Conservation (phyloP, 2,888 invertebrate genomes). For the Amphipyra berbera region DNA sequence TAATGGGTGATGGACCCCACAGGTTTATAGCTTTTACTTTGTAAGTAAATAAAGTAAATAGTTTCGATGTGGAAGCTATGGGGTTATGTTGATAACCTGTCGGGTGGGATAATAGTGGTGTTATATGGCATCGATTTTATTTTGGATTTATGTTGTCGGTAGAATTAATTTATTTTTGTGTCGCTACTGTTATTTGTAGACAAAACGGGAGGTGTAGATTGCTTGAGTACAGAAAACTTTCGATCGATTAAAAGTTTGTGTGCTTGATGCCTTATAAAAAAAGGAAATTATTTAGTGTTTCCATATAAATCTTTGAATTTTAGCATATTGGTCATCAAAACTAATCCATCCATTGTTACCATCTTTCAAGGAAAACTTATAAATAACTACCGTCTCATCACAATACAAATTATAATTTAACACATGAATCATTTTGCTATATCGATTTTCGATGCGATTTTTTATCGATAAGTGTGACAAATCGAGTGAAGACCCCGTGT, state of each 20-base stretch:
- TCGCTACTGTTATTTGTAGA: too few species aligned
- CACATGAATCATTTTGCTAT: constrained; percentile 64
- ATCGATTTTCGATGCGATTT: constrained; percentile 67
- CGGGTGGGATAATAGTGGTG: neutral
- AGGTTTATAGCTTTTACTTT: constrained; percentile 59
- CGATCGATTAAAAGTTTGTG: neutral
- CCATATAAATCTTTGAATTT: constrained; percentile 9
- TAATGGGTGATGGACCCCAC: constrained; percentile 59
- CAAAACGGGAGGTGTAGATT: too few species aligned
- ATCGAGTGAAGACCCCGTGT: constrained; percentile 75
- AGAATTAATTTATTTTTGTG: too few species aligned
- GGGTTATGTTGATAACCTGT: constrained; percentile 1
- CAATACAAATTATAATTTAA: constrained; percentile 62
- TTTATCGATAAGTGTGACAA: constrained; percentile 75
- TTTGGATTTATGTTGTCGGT: too few species aligned
- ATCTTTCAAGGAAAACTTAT: constrained; percentile 33
- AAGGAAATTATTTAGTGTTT: constrained; percentile 4
- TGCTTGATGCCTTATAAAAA: neutral
- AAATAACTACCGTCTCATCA: constrained; percentile 42
- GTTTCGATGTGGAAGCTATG: neutral
- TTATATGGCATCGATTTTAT: neutral
- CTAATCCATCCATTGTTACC: constrained; percentile 30
- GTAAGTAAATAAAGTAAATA: constrained; percentile 19
- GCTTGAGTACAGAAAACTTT: too few species aligned
- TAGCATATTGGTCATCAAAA: constrained; percentile 19